Base-by-base conservation (phyloP, 2,113 vertebrate species). In the Sciurus niger region DNA sequence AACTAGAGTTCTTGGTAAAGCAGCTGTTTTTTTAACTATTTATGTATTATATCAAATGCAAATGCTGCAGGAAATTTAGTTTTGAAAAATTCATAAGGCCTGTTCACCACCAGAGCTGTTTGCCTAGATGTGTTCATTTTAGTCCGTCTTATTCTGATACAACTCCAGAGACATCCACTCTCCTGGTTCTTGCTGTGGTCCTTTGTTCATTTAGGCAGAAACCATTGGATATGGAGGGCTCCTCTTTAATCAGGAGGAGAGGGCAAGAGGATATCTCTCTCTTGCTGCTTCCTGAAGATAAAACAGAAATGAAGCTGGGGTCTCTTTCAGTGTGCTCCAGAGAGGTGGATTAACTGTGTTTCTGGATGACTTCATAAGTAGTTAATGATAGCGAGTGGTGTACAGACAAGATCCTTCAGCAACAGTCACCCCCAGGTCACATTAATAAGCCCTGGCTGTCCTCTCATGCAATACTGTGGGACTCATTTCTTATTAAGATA, bases 271-370 rank as follows among this genome's bases (percentile, higher is more conserved):
- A 18, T 43, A 14, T 82, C 92, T 93, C 51, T 48, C 73, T 24
- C 24, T 82, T n/a, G n/a, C 86, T 60, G 86, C 34, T 37, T 90
- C 24, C 14, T 2, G 82, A 73, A 72, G 95, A 86, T 95, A 89
- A 96, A 93, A 88, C 14, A 65, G 68, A 96, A 94, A 89, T 60
- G 82, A 84, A 97, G 93, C 51, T 74, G 93, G 46, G 32, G 90
- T 84, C 94, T 77, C 97, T 97, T 93, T 92, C 12, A 0, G 68
- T 14, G 60, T 78, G 89, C 4, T 77, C 79, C 51, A 34, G 76
- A 32, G 4, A 74, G 58, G 34, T 24, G 63, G 58, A 14, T 37
- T 24, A 24, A 37, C 55, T 12, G 2, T 28, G 32, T 0, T 6
- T 37, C 85, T 58, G 68, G 55, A 55, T 90, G 22, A 40, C 32